Evolutionary conservation across 2,888 invertebrate species (phyloP).

Genomic region (Ochropacha duplaris): DNA sequence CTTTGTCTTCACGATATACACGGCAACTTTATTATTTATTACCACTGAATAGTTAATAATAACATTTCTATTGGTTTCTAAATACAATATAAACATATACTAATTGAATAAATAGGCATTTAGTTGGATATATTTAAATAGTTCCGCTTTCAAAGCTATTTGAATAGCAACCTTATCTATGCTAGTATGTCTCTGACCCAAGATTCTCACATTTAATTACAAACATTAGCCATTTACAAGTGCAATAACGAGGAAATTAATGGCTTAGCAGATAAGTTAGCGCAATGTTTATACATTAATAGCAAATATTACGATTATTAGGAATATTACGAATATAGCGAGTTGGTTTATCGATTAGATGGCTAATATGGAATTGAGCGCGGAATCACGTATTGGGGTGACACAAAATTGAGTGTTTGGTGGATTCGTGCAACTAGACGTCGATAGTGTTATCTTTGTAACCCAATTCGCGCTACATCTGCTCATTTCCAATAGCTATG

Average conservation of each 20-base stretch:
- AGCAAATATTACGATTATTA: too few relatives aligned
- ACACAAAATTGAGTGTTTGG: conserved; percentile 10
- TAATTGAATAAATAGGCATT: neutral
- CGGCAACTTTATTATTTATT: neutral
- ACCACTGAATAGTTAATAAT: too few relatives aligned
- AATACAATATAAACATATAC: neutral
- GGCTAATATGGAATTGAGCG: neutral
- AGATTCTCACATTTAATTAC: conserved; percentile 9
- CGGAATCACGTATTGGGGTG: neutral
- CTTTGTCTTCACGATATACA: neutral
- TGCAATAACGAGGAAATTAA: conserved; percentile 16
- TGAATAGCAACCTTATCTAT: neutral
- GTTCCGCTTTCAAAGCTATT: neutral
- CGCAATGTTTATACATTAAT: neutral
- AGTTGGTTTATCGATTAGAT: neutral
- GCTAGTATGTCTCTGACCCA: conserved; percentile 10
- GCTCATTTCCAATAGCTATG: conserved; percentile 48
- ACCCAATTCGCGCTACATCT: conserved; percentile 76
- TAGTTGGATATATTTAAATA: neutral
- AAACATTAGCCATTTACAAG: conserved; percentile 15
- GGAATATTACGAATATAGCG: neutral
- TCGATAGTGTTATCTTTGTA: conserved; percentile 68
- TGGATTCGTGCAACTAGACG: conserved; percentile 24
- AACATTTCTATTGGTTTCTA: too few relatives aligned
- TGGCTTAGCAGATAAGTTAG: conserved; percentile 8